Conservation (phyloP, 1,140 invertebrate genomes). For the Zaprionus camerounensis region DNA sequence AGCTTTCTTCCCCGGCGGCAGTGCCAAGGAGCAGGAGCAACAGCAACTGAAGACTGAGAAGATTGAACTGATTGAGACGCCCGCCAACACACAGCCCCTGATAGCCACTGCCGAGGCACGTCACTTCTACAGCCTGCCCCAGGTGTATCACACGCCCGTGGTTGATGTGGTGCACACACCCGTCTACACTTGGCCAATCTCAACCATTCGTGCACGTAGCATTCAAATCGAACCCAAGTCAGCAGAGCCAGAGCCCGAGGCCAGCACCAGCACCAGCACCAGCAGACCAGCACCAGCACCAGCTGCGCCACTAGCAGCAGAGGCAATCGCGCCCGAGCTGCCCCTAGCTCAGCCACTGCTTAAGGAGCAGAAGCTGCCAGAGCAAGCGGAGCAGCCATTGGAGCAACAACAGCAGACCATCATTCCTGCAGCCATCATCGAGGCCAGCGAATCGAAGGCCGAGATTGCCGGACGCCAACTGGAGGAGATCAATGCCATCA, state of each 20-base stretch:
- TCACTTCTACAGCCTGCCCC: constrained; percentile 70
- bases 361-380: constrained; percentile 55
- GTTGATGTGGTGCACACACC: constrained; percentile 72
- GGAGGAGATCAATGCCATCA: constrained; percentile 64
- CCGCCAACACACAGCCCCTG: constrained; percentile 69
- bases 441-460: constrained; percentile 49
- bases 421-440: constrained; percentile 40
- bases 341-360: constrained; percentile 49
- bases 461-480: constrained; percentile 65
- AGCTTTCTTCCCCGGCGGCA: constrained; percentile 50
- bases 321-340: constrained; percentile 11
- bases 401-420: constrained; percentile 58
- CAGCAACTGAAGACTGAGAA: constrained; percentile 49
- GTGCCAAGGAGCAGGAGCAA: constrained; percentile 48
- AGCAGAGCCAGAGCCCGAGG: constrained; percentile 1
- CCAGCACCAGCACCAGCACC: constrained; percentile 1
- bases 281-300: not conserved
- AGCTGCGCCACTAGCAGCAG: not conserved
- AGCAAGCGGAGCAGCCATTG: constrained; percentile 38
- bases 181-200: constrained; percentile 70
- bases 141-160: constrained; percentile 70
- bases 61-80: constrained; percentile 70
- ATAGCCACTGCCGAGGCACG: constrained; percentile 63
- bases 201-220: constrained; percentile 76
- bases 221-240: constrained; percentile 46